Base-by-base conservation (phyloP, 1,140 invertebrate species). In the Uloborus diversus region DNA sequence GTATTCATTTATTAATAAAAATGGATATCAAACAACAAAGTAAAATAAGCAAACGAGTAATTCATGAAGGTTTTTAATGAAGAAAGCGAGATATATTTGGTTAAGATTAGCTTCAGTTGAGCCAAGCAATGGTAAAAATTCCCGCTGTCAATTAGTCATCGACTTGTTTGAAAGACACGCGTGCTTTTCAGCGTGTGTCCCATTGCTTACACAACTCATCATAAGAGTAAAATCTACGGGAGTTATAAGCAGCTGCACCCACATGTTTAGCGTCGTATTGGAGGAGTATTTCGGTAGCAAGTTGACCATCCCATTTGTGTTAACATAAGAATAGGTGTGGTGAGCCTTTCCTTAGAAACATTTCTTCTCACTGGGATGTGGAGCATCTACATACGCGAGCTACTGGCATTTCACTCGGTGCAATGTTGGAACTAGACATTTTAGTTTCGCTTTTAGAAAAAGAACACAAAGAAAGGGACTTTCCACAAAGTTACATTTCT, bases 251-350 rank as follows among this genome's bases (percentile, higher is more conserved):
- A 71, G 68, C 68, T 71, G 68, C 68, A 71, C 68, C 68, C 49
- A 71, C 68, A 69, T 69, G 68, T 71, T 71, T 71, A 71, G 68
- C 51, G 33, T 30, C 33, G 56, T 71, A 71, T 71, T 71, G 68
- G 33, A 71, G 33, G 68, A 71, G 68, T 71, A 71, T 71, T 71
- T 71, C 68, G 32, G 68, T 71, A 71, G 68, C 68, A 59, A 28
- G 32, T 59, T n/a, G 68, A 71, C 68, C 68, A 71, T 59, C 68
- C 68, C 68, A 71, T 51, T 71, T 71, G 68, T 71, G 68, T 71
- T 71, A 71, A 71, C 68, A 71, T 71, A 71, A 71, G 68, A 71
- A 71, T 71, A 71, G 68, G 68, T 71, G 68, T 71, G 68, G 68
- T 71, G 47, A 33, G 68, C 53, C 68, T 71, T 71, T 56, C 68